A percentile compares a stretch with the other conserved stretches of the same genome.
Evolutionary conservation across 2,113 vertebrate species (phyloP).

Genomic region (Nyctereutes procyonoides): DNA sequence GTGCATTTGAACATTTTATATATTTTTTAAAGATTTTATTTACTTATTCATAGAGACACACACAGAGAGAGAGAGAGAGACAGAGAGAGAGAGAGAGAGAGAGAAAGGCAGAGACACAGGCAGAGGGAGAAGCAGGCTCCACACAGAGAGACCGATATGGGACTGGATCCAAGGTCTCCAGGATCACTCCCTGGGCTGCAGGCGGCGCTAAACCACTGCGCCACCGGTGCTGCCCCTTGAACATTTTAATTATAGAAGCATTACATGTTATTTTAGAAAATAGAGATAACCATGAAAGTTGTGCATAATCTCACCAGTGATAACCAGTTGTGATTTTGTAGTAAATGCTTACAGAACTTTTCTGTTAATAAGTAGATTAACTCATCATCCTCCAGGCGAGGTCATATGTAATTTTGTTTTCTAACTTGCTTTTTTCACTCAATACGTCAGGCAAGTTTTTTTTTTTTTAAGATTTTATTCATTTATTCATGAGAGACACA

Average conservation of each 20-base stretch:
- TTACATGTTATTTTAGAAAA: conserved; percentile 45
- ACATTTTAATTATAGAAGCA: conserved; percentile 29
- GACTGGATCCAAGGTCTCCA: too few species aligned
- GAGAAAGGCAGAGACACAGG: too few species aligned
- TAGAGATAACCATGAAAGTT: background rate
- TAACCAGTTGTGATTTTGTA: conserved; percentile 36
- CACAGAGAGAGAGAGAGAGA: too few species aligned
- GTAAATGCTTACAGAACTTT: conserved; percentile 23
- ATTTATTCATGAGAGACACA: too few species aligned
- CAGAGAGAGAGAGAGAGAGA: too few species aligned
- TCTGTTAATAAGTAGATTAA: background rate
- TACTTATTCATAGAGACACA: too few species aligned
- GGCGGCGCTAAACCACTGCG: too few species aligned
- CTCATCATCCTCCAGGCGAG: background rate
- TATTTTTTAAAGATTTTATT: too few species aligned
- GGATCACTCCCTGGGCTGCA: too few species aligned
- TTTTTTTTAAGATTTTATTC: too few species aligned
- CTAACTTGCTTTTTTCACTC: conserved; percentile 1
- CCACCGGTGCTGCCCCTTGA: background rate
- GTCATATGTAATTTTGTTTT: background rate
- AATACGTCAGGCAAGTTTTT: background rate
- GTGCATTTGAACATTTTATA: background rate
- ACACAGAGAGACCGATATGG: too few species aligned
- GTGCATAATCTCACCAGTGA: background rate
- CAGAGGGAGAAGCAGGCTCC: too few species aligned